Evolutionary conservation across 2,113 vertebrate genomes (phyloP).

Genomic region (Proteles cristata): DNA sequence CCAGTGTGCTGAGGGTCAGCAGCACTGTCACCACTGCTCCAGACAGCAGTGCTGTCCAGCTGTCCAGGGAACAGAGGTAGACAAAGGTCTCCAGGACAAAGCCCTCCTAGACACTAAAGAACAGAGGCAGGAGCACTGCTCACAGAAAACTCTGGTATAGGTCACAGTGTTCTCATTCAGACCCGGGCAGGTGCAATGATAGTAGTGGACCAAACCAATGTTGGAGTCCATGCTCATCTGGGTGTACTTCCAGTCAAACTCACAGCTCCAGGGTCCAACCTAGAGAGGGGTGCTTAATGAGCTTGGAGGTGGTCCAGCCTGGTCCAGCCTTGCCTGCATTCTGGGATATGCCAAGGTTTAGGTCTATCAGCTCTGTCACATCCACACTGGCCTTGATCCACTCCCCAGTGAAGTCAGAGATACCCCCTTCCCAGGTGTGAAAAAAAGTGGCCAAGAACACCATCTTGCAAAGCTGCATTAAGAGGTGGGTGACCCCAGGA

Average conservation of each 20-base stretch:
- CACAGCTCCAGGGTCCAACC: background rate
- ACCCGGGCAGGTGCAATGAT: background rate
- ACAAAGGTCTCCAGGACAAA: slow-evolving; percentile 78
- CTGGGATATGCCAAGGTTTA: background rate
- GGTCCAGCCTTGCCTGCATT: background rate
- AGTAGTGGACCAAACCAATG: background rate
- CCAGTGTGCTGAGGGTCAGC: slow-evolving; percentile 90
- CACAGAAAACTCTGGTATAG: slow-evolving; percentile 48
- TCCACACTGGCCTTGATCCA: background rate
- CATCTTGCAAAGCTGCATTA: background rate
- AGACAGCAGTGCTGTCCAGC: slow-evolving; percentile 90
- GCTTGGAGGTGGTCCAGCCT: background rate
- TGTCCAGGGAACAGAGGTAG: slow-evolving; percentile 88
- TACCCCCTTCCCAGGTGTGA: background rate
- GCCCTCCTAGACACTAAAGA: slow-evolving; percentile 88
- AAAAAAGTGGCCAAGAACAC: background rate
- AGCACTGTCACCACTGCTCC: slow-evolving; percentile 89
- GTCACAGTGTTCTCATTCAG: background rate
- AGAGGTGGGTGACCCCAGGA: background rate
- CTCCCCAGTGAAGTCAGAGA: background rate
- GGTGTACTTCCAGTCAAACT: background rate
- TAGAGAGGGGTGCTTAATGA: background rate
- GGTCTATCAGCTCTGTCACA: background rate
- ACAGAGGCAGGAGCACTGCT: slow-evolving; percentile 89
- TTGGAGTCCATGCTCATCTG: background rate